Conservation (phyloP, 2,888 invertebrate species). For the Caenorhabditis sp. region DNA sequence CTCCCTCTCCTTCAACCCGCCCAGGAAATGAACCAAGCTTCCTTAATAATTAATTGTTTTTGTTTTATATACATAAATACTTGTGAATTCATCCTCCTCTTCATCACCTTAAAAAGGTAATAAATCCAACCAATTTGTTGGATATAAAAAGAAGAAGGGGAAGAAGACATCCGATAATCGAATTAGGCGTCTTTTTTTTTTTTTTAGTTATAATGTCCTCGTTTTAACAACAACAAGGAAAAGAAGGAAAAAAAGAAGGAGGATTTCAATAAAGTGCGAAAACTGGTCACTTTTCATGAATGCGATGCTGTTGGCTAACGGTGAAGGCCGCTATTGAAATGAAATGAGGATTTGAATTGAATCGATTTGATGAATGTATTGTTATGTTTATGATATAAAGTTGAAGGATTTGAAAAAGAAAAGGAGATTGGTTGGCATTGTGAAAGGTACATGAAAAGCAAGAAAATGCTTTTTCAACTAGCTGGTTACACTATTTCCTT, state of each 20-base stretch:
- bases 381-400: background rate
- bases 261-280: background rate
- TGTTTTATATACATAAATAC: no score
- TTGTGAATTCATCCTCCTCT: no score
- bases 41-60: conserved; percentile 1
- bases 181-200: background rate
- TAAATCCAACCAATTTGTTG: background rate
- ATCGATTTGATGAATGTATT: background rate
- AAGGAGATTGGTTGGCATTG: no score
- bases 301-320: conserved; percentile 10
- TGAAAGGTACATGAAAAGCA: no score
- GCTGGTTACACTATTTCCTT: no score
- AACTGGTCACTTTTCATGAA: background rate
- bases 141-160: no score
- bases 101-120: background rate
- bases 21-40: background rate
- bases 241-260: background rate
- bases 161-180: background rate
- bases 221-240: background rate
- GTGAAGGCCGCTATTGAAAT: background rate
- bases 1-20: no score
- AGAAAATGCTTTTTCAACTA: no score
- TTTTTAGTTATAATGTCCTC: background rate
- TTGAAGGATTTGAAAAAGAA: background rate
- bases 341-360: background rate